Evolutionary conservation across 2,888 invertebrate genomes (phyloP).

Genomic region (Portevinia maculata): DNA sequence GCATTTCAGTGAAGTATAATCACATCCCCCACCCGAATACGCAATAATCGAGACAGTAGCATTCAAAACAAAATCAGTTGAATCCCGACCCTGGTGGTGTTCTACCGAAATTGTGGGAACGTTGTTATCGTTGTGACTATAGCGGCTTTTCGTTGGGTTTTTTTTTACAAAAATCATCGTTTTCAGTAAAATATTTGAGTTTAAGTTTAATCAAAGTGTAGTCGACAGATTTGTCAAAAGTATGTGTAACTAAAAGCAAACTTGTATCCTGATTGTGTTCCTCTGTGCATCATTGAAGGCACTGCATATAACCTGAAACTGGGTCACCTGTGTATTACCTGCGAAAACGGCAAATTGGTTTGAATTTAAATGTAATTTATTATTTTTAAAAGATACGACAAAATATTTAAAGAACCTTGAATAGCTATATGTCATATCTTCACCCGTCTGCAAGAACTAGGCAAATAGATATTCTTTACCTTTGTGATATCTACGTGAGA

Average conservation of each 20-base stretch:
- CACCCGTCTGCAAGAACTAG: too few relatives aligned
- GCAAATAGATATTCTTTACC: too few relatives aligned
- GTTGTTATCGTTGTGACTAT: neutral
- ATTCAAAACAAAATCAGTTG: slow-evolving; percentile 67
- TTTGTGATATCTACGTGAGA: too few relatives aligned
- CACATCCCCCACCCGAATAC: slow-evolving; percentile 10
- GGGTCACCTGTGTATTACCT: slow-evolving; percentile 5
- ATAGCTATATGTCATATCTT: too few relatives aligned
- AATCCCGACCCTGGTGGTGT: slow-evolving; percentile 49
- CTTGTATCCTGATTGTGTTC: too few relatives aligned
- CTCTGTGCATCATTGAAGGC: neutral
- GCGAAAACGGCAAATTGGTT: neutral
- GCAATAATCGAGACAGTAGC: slow-evolving; percentile 39
- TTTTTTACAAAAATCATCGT: neutral
- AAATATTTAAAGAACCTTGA: too few relatives aligned
- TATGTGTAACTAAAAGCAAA: slow-evolving; percentile 2
- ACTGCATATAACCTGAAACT: neutral
- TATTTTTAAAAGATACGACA: neutral
- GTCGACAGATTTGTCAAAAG: neutral
- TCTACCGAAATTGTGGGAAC: slow-evolving; percentile 6
- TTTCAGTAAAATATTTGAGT: too few relatives aligned
- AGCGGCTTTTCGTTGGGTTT: neutral
- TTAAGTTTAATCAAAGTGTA: slow-evolving; percentile 7
- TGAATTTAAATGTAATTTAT: neutral
- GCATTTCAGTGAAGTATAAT: slow-evolving; percentile 46